Evolutionary conservation across 1,140 invertebrate species (phyloP), one percentile per base, ranked within the genome.

Genomic region (Drosophila watanabei): DNA sequence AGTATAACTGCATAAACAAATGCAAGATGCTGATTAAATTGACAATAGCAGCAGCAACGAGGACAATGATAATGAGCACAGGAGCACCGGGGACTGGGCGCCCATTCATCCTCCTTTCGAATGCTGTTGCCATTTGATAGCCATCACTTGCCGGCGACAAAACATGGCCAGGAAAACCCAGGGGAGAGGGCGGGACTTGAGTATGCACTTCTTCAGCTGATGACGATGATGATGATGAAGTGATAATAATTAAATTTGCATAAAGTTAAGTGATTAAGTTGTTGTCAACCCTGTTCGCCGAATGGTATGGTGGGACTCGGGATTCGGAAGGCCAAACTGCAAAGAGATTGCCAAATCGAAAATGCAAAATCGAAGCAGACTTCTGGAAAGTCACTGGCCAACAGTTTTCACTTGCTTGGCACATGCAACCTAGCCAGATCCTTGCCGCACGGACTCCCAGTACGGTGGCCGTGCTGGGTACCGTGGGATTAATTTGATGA

Each of bases 241-340:
- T 83, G 84, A 87, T 88, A 87, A 87, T 87, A 87, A 87, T 87
- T 87, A 87, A 87, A 87, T 87, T 87, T 87, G 84, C 84, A 87
- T 87, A 87, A 87, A 88, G 80, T 75, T 88, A 88, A 87, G 84
- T 87, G 84, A 87, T 87, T 87, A 87, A 87, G 80, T 87, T 88
- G 84, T 83, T 83, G 84, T 77, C 83, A 87, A 61, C 79, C 59
- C 82, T 65, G 79, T 75, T 62, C 65, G 54, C 54, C 63, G 79
- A 54, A 82, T 54, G 62, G 62, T 54, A 63, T 82, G 82, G 39
- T 59, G 63, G 66, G 14, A 39, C 16, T 65, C 33, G 52, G 52
- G 33, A 37, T 4, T 66, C 28, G 20, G 20, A 37, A 57, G 35
- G 20, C 54, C 14, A 13, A 18, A 24, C 33, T 57, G 54, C 35